Conservation (phyloP, 2,888 invertebrate species). For the Hyles lineata region DNA sequence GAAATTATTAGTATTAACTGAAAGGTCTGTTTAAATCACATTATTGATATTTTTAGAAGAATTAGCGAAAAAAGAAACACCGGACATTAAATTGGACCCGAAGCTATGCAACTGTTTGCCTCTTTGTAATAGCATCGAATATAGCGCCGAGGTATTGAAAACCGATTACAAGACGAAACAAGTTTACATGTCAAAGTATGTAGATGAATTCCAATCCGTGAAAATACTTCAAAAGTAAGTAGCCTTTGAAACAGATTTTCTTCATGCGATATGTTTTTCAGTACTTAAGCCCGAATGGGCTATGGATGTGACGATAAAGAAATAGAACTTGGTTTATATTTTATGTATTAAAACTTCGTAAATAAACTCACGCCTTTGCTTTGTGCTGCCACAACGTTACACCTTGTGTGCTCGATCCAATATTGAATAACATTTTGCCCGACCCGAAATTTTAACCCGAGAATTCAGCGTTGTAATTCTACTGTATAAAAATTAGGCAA, state of each 20-base stretch:
- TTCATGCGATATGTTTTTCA: too few species aligned
- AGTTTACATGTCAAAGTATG: background rate
- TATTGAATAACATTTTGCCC: too few species aligned
- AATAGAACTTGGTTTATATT: too few species aligned
- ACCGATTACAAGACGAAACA: slow-evolving; percentile 75
- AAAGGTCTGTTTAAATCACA: background rate
- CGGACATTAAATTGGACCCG: background rate
- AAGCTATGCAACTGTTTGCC: slow-evolving; percentile 48
- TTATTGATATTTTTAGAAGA: slow-evolving; percentile 35
- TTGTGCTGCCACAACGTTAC: too few species aligned
- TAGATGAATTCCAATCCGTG: background rate
- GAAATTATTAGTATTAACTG: background rate
- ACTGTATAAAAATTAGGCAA: too few species aligned
- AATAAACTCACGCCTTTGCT: too few species aligned
- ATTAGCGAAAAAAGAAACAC: slow-evolving; percentile 35
- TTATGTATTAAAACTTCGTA: too few species aligned
- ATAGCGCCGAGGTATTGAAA: slow-evolving; percentile 87
- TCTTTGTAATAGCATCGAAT: slow-evolving; percentile 85
- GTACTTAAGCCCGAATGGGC: too few species aligned
- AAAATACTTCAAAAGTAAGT: background rate
- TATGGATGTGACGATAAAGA: too few species aligned
- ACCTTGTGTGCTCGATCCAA: too few species aligned
- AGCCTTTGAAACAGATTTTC: background rate
- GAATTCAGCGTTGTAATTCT: too few species aligned
- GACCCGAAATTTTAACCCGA: too few species aligned